phyloP scores from a whole-genome alignment of 2,113 vertebrate genomes.

The Corythornis madagascariensis region DNA sequence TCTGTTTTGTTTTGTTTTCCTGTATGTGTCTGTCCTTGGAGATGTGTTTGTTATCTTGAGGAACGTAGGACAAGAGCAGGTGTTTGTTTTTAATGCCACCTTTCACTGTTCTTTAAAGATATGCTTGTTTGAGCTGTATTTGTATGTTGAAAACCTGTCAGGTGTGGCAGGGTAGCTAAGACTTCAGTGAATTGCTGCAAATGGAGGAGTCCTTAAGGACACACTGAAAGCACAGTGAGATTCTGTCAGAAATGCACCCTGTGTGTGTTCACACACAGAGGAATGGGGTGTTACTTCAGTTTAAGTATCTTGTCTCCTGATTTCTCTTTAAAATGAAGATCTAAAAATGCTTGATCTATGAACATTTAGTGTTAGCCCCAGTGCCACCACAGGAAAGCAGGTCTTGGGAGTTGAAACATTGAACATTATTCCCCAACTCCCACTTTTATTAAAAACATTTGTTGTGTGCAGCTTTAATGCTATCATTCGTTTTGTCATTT shows the following conservation, averaged over 20 bases:
- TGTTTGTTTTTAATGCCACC: not conserved
- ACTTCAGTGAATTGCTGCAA: not conserved
- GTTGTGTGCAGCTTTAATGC: not conserved
- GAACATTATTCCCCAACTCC: conserved; percentile 38
- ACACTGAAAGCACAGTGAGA: not conserved
- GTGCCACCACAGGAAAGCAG: conserved; percentile 43
- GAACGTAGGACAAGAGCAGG: not conserved
- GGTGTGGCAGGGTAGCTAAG: not conserved
- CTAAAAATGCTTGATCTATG: conserved; percentile 36
- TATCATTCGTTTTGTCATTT: conserved; percentile 31
- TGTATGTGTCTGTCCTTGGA: not conserved
- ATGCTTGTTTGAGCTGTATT: not conserved
- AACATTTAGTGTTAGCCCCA: conserved; percentile 5
- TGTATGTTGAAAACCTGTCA: not conserved
- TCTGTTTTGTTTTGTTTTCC: not conserved
- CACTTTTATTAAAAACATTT: not conserved
- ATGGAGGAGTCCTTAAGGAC: not conserved
- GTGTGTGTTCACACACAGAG: not conserved
- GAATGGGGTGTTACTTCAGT: not conserved
- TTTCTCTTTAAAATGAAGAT: conserved; percentile 47
- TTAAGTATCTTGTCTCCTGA: conserved; percentile 8
- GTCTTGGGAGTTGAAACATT: conserved; percentile 34
- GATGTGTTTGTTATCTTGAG: not conserved
- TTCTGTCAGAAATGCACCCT: not conserved
- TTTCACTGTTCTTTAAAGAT: not conserved